Evolutionary conservation across 37 sponge, comb jelly and placozoan genomes (phyloP).

Genomic region (Lycopodina hypogea): DNA sequence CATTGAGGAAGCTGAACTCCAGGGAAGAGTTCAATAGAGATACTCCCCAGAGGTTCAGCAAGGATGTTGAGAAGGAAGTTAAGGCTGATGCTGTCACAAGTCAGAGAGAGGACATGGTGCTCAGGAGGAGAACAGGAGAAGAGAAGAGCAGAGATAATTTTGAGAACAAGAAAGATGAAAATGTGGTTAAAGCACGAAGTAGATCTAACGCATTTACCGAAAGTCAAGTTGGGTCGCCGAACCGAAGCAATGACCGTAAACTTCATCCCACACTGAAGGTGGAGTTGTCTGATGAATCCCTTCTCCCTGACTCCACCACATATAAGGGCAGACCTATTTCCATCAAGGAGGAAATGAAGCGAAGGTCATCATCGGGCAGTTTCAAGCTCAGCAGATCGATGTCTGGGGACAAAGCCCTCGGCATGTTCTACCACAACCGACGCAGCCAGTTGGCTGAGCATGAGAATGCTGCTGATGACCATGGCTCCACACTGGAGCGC

Average conservation of each 20-base stretch:
- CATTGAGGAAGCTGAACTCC: too few species aligned
- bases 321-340: background rate
- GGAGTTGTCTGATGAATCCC: too few species aligned
- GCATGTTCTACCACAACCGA: conserved; percentile 57
- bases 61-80: too few species aligned
- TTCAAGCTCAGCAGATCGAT: background rate
- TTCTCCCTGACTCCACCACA: too few species aligned
- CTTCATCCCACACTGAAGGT: too few species aligned
- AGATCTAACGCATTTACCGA: conserved; percentile 3
- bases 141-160: background rate
- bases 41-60: too few species aligned
- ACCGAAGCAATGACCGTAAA: too few species aligned
- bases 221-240: background rate
- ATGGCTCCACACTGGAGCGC: background rate
- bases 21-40: too few species aligned
- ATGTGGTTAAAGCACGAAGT: background rate
- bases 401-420: conserved; percentile 44
- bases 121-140: too few species aligned
- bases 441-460: conserved; percentile 38
- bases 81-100: too few species aligned
- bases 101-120: too few species aligned
- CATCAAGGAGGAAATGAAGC: background rate
- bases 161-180: background rate
- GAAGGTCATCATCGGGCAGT: conserved; percentile 13
- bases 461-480: conserved; percentile 15